Base-by-base conservation (phyloP, 2,797 vertebrate species). In the Sebastolobus alascanus region DNA sequence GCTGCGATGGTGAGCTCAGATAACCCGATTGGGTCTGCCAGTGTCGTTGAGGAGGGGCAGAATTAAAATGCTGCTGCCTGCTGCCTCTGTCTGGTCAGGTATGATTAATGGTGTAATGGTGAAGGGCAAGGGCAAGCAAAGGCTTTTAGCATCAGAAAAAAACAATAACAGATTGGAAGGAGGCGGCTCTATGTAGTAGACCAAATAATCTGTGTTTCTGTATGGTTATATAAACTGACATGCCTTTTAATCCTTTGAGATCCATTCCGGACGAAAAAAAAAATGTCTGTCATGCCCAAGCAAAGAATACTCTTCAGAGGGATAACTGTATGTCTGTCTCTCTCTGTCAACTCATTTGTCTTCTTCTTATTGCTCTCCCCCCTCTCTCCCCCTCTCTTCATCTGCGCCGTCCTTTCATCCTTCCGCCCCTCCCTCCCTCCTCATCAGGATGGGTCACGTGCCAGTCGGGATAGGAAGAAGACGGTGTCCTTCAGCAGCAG, bases 401-500 rank as follows among this genome's bases (percentile, higher is more conserved):
- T 84, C 55, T 60, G 38, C 56, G 33, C 54, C 8, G 4, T 83
- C 50, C 55, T 68, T 63, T 73, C 66, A 37, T 73, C 65, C 35
- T 16, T 72, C 31, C 54, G 29, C 65, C 22, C n/a, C 55, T 76
- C 46, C n/a, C 55, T 76, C 46, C 52, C 37, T 83, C 52, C 60
- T 83, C 55, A 54, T 81, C 77, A 96, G 98, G 97, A 99, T 85
- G 97, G 97, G 80, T 96, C 97, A 8, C 97, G 97, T 67, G 96
- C 96, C 52, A 96, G 97, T 64, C 95, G 97, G 64, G 97, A 99
- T 25, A 93, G 97, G 92, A 99, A 99, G 85, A 99, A 99, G 95
- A 99, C 97, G 0, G 98, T 99, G 79, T 99, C 98, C 0, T 99
- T 99, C 85, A 99, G 98, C 95, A 97, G 97, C 92, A 99, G 97